phyloP scores from a whole-genome alignment of 2,888 invertebrate species.

The Drosophila siamana region DNA sequence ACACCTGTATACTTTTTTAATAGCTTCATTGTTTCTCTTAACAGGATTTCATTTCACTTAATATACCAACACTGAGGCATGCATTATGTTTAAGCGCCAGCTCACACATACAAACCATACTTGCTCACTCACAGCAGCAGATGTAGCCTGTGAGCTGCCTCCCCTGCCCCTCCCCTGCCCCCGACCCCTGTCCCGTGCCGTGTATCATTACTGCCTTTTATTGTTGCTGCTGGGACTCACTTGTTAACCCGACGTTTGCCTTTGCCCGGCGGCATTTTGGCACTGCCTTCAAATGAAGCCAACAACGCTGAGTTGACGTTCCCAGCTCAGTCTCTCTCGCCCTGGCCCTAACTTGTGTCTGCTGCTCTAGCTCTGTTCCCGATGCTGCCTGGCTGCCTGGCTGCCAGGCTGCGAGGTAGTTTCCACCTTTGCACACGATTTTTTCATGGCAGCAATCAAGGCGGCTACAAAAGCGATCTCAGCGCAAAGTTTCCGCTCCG shows the following conservation, averaged over 20 bases:
- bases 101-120: conserved; percentile 20
- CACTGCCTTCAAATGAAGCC: conserved; percentile 66
- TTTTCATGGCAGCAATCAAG: conserved; percentile 74
- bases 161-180: not conserved
- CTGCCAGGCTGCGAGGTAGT: conserved; percentile 39
- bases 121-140: conserved; percentile 18
- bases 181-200: not conserved
- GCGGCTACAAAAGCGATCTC: conserved; percentile 65
- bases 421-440: conserved; percentile 31
- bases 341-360: not conserved
- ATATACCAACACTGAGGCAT: conserved; percentile 59
- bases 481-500: conserved; percentile 61
- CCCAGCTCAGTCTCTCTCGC: not conserved
- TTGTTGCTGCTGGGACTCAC: conserved; percentile 58
- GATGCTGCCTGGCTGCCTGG: no score
- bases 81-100: conserved; percentile 49
- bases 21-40: conserved; percentile 78
- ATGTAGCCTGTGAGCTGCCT: conserved; percentile 38
- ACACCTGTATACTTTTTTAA: conserved; percentile 59
- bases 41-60: conserved; percentile 80
- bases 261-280: conserved; percentile 71
- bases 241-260: conserved; percentile 71
- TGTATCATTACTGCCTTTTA: conserved; percentile 59
- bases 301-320: conserved; percentile 33
- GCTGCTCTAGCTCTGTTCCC: conserved; percentile 8